phyloP scores from a whole-genome alignment of 2,888 invertebrate species.

The Altica lythri region DNA sequence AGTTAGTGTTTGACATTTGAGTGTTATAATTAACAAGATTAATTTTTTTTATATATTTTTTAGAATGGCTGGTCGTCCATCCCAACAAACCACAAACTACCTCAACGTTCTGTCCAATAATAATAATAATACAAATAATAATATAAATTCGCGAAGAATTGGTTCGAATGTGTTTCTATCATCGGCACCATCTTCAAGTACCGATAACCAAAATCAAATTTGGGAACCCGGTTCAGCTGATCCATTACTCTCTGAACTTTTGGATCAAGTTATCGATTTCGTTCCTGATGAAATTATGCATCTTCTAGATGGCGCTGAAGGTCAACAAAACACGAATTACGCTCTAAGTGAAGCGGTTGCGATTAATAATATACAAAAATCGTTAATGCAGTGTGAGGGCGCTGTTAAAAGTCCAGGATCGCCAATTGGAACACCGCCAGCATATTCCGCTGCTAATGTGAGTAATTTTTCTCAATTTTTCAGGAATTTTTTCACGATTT shows the following conservation, averaged over 20 bases:
- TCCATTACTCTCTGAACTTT: constrained; percentile 77
- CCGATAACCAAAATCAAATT: no score
- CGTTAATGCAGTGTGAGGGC: constrained; percentile 84
- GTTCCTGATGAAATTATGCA: constrained; percentile 52
- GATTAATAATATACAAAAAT: constrained; percentile 88
- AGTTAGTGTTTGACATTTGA: no score
- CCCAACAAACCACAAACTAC: constrained; percentile 52
- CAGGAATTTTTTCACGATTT: no score
- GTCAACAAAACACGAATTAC: constrained; percentile 39
- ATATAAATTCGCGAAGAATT: no score
- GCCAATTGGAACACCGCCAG: constrained; percentile 65
- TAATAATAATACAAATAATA: constrained; percentile 47
- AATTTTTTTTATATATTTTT: neutral
- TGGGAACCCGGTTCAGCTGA: constrained; percentile 60
- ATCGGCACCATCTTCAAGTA: constrained; percentile 48
- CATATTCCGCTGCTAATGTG: constrained; percentile 60
- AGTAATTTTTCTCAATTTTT: no score
- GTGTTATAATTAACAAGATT: no score
- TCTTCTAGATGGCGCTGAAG: constrained; percentile 52
- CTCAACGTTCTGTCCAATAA: constrained; percentile 51
- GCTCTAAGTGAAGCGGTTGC: constrained; percentile 74
- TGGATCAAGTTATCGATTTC: constrained; percentile 63
- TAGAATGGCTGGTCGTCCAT: constrained; percentile 48
- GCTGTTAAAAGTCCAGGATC: constrained; percentile 67
- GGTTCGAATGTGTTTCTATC: constrained; percentile 40